phyloP scores from a whole-genome alignment of 2,113 vertebrate genomes.

The Leptobrachium leishanense region DNA sequence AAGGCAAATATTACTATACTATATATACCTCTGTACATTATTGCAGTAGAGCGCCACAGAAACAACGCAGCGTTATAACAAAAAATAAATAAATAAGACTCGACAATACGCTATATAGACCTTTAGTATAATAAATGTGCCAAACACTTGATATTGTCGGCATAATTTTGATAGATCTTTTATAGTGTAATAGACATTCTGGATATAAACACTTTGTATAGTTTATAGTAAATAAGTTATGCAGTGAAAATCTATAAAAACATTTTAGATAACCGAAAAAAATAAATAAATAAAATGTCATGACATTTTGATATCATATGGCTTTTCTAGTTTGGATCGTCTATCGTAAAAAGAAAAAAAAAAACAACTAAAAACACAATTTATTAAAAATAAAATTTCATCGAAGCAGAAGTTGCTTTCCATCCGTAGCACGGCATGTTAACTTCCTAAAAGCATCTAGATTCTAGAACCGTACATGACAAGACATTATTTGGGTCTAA shows the following conservation, averaged over 20 bases:
- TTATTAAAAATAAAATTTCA: constrained; percentile 57
- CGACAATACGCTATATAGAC: constrained; percentile 64
- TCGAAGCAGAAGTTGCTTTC: constrained; percentile 67
- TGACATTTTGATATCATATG: constrained; percentile 72
- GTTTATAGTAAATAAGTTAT: constrained; percentile 50
- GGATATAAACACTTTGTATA: constrained; percentile 59
- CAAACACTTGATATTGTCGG: constrained; percentile 46
- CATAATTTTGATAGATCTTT: constrained; percentile 48
- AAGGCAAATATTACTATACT: constrained; percentile 69
- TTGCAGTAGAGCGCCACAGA: constrained; percentile 82
- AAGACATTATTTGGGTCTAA: constrained; percentile 72
- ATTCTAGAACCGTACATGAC: constrained; percentile 74
- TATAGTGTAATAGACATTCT: constrained; percentile 63
- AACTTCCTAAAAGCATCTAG: constrained; percentile 67
- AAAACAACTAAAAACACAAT: constrained; percentile 48
- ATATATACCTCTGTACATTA: constrained; percentile 86
- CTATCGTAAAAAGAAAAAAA: constrained; percentile 65
- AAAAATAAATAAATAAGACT: constrained; percentile 64
- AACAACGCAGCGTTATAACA: constrained; percentile 73
- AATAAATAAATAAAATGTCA: constrained; percentile 54
- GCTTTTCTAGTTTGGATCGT: constrained; percentile 71
- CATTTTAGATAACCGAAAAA: constrained; percentile 71
- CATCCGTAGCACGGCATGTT: constrained; percentile 71
- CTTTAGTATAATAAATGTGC: constrained; percentile 65
- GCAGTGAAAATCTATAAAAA: constrained; percentile 63